Conservation (phyloP, 2,888 invertebrate species). For the Junonia oenone region DNA sequence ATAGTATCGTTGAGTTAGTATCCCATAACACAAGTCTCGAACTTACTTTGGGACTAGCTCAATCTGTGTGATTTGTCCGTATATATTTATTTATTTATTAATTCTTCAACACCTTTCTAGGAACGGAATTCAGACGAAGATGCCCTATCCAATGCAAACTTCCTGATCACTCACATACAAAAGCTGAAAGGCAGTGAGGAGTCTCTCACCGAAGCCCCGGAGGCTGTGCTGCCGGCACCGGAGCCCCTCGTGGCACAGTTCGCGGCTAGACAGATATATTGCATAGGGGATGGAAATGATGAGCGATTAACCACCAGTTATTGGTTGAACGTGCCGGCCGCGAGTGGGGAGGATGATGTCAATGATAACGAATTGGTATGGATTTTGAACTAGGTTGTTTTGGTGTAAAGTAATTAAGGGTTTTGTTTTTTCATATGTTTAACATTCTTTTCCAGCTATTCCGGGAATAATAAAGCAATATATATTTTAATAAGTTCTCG, state of each 20-base stretch:
- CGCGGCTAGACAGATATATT: conserved; percentile 81
- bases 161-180: conserved; percentile 49
- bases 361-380: conserved; percentile 84
- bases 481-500: no score
- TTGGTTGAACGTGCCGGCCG: conserved; percentile 84
- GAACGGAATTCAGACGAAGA: conserved; percentile 77
- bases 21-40: no score
- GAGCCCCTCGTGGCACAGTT: conserved; percentile 86
- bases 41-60: no score
- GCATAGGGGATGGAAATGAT: conserved; percentile 81
- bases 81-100: no score
- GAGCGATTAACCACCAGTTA: conserved; percentile 85
- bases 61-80: no score
- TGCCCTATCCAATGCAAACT: conserved; percentile 60
- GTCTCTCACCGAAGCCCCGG: conserved; percentile 79
- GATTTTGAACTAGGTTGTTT: no score
- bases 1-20: no score
- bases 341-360: conserved; percentile 81
- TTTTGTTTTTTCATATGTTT: no score
- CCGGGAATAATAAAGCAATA: no score
- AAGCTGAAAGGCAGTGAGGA: conserved; percentile 74
- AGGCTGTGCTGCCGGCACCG: conserved; percentile 71
- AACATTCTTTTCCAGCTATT: no score
- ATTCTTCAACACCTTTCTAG: no score
- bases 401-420: no score